Conservation (phyloP, 2,888 invertebrate species). For the Oegoconia quadripuncta region DNA sequence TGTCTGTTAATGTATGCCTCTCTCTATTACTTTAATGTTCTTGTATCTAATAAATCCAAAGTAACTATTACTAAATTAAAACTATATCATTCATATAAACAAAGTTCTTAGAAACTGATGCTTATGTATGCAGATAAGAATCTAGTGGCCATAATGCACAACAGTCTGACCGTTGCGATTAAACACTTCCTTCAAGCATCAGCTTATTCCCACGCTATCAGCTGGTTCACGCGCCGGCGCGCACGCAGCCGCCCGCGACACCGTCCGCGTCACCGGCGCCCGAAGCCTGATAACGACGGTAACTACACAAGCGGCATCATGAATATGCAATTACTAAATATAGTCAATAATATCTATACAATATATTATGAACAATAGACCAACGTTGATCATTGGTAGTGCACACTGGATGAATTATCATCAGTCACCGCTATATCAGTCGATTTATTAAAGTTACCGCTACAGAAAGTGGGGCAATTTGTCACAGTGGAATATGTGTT, state of each 20-base stretch:
- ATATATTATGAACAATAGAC: neutral
- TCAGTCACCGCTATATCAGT: neutral
- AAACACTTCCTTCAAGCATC: constrained; percentile 37
- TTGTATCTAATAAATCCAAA: too few species aligned
- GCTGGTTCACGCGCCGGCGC: constrained; percentile 64
- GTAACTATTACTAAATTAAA: too few species aligned
- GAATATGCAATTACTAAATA: constrained; percentile 23
- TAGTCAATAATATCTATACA: neutral
- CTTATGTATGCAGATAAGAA: neutral
- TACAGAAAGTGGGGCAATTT: constrained; percentile 17
- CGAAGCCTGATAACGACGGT: constrained; percentile 29
- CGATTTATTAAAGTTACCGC: constrained; percentile 10
- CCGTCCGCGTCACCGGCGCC: constrained; percentile 34
- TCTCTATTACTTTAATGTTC: too few species aligned
- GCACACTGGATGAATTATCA: constrained; percentile 4
- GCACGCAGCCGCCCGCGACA: constrained; percentile 46
- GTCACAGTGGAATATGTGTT: constrained; percentile 16
- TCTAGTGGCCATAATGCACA: constrained; percentile 17
- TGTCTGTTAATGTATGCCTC: too few species aligned
- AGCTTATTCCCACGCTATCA: constrained; percentile 71
- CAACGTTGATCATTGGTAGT: neutral
- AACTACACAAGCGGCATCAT: constrained; percentile 20
- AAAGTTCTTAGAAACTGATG: neutral
- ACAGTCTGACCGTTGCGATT: constrained; percentile 18
- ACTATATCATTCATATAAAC: neutral